A percentile compares a stretch with the other conserved stretches of the same genome.
Conservation (phyloP, 2,797 vertebrate species). For the Esox lucius region DNA sequence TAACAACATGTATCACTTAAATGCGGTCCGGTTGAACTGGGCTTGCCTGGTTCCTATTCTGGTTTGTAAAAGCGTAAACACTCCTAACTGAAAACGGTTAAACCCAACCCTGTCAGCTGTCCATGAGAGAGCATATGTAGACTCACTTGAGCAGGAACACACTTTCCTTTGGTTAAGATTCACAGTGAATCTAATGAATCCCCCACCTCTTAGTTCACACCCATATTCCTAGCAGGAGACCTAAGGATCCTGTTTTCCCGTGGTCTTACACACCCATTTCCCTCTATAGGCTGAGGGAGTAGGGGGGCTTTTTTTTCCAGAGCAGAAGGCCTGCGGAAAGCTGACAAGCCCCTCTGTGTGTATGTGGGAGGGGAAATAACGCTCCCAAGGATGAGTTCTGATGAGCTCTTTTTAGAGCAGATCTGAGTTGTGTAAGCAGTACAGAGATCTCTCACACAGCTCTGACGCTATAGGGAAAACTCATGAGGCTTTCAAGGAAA, state of each 20-base stretch:
- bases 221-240: background rate
- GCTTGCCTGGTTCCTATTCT: too few relatives aligned
- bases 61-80: too few relatives aligned
- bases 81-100: too few relatives aligned
- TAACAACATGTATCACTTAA: too few relatives aligned
- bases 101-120: too few relatives aligned
- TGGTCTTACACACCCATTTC: background rate
- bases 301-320: background rate
- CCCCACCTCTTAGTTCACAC: background rate
- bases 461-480: background rate
- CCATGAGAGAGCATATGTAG: background rate
- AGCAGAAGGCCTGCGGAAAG: background rate
- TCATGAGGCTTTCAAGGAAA: background rate
- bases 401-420: background rate
- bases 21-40: too few relatives aligned
- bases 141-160: background rate
- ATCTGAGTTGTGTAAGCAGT: background rate
- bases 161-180: background rate
- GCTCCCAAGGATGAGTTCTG: background rate
- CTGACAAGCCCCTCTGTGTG: background rate
- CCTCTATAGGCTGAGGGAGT: background rate
- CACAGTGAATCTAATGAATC: background rate
- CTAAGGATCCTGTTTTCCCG: background rate
- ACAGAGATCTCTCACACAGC: constrained; percentile 3
- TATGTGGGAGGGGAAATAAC: background rate